Base-by-base conservation (phyloP, 2,888 invertebrate genomes). In the Sipha maydis region DNA sequence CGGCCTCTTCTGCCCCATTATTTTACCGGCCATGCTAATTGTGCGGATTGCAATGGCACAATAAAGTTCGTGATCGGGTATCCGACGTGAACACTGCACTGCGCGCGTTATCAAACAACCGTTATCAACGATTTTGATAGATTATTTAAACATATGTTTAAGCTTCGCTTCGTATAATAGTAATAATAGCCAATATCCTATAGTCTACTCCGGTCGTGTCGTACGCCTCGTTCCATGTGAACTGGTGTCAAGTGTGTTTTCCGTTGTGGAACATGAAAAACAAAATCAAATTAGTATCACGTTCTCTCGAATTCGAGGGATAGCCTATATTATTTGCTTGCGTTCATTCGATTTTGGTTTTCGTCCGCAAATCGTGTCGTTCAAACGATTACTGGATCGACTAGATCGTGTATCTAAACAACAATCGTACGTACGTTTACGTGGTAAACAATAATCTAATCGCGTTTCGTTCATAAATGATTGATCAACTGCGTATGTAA, bases 61-160 rank as follows among this genome's bases (percentile, higher is more conserved):
- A 61, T 61, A 61, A 61, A 21, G 25, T 61, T 21, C 25, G 25
- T 14, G 41, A 8, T 41, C 9, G 8, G 9, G 41, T 41, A 5
- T 41, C 17, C 56, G 25, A 38, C 34, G 61, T 67, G 38, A 38
- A 17, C 56, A 84, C 76, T 84, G 79, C 21, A 28, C n/a, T 54
- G 38, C 38, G 38, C 19, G 8, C 73, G 71, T 73, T 86, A 86
- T 86, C 86, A 67, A 21, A 2, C 48, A 61, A 75, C 48, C 28
- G 31, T 79, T 86, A 86, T 86, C 78, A 80, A 80, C 17, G 56
- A 48, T 73, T 76, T 79, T 25, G 8, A 19, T n/a, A 11, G 41
- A 86, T 56, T 80, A 56, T 75, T 73, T 75, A 80, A 86, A 86
- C 86, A 86, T 86, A 86, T 80, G 86, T 86, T 80, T 38, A 21